These are phyloP conservation scores for Pachyramphus minor DNA, from an alignment of 2,113 vertebrate genomes.

Conservation along the genomic window DNA sequence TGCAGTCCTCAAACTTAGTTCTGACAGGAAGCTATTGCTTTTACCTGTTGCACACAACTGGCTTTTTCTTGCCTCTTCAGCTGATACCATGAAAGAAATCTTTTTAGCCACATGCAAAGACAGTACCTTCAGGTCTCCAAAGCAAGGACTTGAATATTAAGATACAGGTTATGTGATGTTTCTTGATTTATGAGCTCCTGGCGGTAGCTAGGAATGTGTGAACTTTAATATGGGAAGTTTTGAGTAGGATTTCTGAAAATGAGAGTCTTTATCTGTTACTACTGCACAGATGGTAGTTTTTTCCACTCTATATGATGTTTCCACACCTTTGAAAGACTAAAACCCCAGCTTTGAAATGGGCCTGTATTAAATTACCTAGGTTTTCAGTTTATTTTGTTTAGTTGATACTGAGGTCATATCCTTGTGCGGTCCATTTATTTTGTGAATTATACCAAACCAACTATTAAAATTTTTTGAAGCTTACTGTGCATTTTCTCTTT, in stretches of 20 bases:
- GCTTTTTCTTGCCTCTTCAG: background rate
- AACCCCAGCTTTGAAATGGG: background rate
- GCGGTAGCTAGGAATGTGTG: background rate
- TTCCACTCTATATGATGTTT: background rate
- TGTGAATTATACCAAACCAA: background rate
- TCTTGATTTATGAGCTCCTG: background rate
- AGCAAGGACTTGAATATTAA: background rate
- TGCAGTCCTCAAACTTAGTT: background rate
- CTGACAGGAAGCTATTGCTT: background rate
- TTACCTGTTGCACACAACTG: background rate
- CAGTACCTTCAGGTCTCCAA: background rate
- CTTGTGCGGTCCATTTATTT: background rate
- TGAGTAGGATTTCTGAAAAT: background rate
- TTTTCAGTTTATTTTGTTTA: background rate
- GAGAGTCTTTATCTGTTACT: background rate
- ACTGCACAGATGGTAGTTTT: background rate
- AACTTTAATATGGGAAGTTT: background rate
- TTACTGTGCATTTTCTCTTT: background rate
- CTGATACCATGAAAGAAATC: background rate
- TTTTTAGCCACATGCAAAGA: background rate
- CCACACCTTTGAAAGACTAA: background rate
- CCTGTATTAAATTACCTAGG: background rate
- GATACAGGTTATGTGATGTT: background rate
- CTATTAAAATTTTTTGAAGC: background rate
- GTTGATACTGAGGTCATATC: background rate